Conservation (phyloP, 2,888 invertebrate species). For the Drosophila mimetica region DNA sequence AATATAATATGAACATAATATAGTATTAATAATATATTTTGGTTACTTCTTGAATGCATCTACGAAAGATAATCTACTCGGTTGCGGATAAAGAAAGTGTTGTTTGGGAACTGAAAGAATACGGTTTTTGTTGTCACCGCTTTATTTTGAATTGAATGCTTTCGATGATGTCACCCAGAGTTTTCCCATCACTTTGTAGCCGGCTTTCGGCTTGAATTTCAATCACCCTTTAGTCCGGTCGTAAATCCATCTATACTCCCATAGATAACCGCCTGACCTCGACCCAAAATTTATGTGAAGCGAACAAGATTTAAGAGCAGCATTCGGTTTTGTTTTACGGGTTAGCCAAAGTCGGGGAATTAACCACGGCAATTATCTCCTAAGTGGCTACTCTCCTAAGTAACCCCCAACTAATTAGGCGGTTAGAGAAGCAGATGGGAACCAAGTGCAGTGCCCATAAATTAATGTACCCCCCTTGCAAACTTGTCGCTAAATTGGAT, state of each 20-base stretch:
- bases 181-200: slow-evolving; percentile 25
- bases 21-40: no score
- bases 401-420: slow-evolving; percentile 25
- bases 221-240: slow-evolving; percentile 31
- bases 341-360: neutral
- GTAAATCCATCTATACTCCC: slow-evolving; percentile 18
- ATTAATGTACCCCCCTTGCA: slow-evolving; percentile 3
- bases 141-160: neutral
- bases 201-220: slow-evolving; percentile 12
- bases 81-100: neutral
- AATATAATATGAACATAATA: no score
- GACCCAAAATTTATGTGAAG: slow-evolving; percentile 36
- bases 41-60: neutral
- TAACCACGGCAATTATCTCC: slow-evolving; percentile 17
- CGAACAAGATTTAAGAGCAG: slow-evolving; percentile 27
- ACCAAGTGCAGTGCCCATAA: slow-evolving; percentile 31
- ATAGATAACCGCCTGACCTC: slow-evolving; percentile 28
- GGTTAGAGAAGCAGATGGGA: neutral
- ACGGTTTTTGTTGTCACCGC: slow-evolving; percentile 2
- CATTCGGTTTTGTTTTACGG: slow-evolving; percentile 16
- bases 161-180: slow-evolving; percentile 33
- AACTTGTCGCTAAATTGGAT: slow-evolving; percentile 22
- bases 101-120: neutral
- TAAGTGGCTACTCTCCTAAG: slow-evolving; percentile 23
- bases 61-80: neutral